phyloP scores from a whole-genome alignment of 35 echinoderm and acorn worm species.

The Apostichopus californicus region DNA sequence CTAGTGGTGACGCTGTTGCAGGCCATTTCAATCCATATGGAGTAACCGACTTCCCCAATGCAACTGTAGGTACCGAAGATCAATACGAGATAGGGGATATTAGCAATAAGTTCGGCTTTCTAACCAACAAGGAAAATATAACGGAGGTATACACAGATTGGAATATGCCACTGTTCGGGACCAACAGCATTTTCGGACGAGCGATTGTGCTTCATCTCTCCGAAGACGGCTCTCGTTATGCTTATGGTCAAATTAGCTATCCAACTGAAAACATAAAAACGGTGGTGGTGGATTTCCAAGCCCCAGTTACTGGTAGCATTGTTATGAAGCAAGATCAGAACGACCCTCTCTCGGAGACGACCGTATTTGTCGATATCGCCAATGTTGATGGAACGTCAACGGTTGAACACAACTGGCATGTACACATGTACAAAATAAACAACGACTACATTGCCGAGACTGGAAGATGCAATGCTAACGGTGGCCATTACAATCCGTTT shows the following conservation, averaged over 20 bases:
- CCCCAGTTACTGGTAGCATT: conserved; percentile 81
- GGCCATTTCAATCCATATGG: conserved; percentile 91
- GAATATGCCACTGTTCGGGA: conserved; percentile 90
- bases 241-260: conserved; percentile 82
- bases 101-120: conserved; percentile 87
- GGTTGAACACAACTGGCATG: conserved; percentile 88
- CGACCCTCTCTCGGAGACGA: conserved; percentile 86
- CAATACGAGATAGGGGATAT: conserved; percentile 92
- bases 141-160: conserved; percentile 64
- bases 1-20: conserved; percentile 41
- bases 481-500: conserved; percentile 90
- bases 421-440: conserved; percentile 60
- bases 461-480: conserved; percentile 60
- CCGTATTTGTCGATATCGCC: conserved; percentile 79
- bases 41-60: not conserved
- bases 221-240: conserved; percentile 59
- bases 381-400: conserved; percentile 72
- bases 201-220: conserved; percentile 85
- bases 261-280: conserved; percentile 70
- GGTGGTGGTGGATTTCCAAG: conserved; percentile 65
- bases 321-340: conserved; percentile 67
- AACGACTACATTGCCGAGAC: conserved; percentile 66
- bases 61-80: conserved; percentile 63
- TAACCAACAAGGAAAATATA: conserved; percentile 46
- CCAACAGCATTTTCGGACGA: conserved; percentile 78